Conservation (phyloP, 2,797 vertebrate species). For the Carduelis carduelis region DNA sequence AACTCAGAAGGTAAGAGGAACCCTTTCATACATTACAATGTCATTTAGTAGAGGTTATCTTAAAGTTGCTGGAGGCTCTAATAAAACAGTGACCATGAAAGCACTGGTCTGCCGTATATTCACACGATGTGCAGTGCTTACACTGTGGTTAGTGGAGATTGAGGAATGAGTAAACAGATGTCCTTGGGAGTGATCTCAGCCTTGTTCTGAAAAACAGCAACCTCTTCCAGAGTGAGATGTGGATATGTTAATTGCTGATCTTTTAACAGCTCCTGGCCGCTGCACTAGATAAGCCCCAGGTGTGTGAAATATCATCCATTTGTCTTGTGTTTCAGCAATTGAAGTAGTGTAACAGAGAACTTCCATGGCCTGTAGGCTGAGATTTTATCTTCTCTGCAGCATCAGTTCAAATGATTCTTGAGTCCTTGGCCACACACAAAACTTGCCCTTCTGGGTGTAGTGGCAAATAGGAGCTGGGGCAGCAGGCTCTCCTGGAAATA, state of each 20-base stretch:
- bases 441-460: not conserved
- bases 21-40: not conserved
- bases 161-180: not conserved
- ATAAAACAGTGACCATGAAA: not conserved
- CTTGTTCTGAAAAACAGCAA: not conserved
- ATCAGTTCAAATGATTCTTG: not conserved
- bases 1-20: not conserved
- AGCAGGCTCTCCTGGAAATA: not conserved
- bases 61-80: not conserved
- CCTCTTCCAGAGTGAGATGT: not conserved
- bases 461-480: not conserved
- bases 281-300: not conserved
- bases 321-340: not conserved
- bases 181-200: not conserved
- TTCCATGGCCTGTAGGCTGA: not conserved
- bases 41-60: not conserved
- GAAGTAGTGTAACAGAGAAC: conserved; percentile 10
- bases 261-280: not conserved
- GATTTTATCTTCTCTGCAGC: conserved; percentile 5
- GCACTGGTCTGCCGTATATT: not conserved
- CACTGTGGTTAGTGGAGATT: not conserved
- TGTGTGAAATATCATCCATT: conserved; percentile 37
- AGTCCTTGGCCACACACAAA: not conserved
- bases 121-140: not conserved
- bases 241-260: conserved; percentile 13